Conservation (phyloP, 2,888 invertebrate genomes). For the Athripsodes cinereus region DNA sequence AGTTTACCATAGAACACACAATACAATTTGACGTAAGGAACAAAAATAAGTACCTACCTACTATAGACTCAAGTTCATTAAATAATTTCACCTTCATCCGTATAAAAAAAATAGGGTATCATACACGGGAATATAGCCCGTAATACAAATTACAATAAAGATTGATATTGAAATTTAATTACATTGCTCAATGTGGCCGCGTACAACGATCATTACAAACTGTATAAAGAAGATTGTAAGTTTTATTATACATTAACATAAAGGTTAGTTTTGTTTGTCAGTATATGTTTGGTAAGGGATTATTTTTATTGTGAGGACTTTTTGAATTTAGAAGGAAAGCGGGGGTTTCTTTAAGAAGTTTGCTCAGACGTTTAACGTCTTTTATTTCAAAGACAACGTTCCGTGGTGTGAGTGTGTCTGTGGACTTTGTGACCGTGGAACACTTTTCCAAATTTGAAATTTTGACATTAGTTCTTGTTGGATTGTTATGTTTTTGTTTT, state of each 20-base stretch:
- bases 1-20: conserved; percentile 1
- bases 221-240: too few relatives aligned
- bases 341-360: conserved; percentile 3
- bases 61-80: neutral
- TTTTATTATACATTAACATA: too few relatives aligned
- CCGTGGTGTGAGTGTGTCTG: neutral
- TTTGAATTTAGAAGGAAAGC: neutral
- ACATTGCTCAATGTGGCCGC: too few relatives aligned
- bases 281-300: neutral
- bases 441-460: neutral
- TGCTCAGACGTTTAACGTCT: conserved; percentile 3
- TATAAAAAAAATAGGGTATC: neutral
- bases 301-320: neutral
- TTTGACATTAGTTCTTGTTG: neutral
- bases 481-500: neutral
- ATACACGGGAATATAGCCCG: neutral
- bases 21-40: conserved; percentile 5
- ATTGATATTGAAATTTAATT: too few relatives aligned
- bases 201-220: too few relatives aligned
- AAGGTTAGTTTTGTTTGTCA: too few relatives aligned
- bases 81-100: conserved; percentile 1
- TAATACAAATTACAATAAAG: too few relatives aligned
- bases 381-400: conserved; percentile 3
- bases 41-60: neutral
- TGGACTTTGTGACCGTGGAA: neutral